Conservation (phyloP, 2,888 invertebrate species). For the Sympetrum striolatum region DNA sequence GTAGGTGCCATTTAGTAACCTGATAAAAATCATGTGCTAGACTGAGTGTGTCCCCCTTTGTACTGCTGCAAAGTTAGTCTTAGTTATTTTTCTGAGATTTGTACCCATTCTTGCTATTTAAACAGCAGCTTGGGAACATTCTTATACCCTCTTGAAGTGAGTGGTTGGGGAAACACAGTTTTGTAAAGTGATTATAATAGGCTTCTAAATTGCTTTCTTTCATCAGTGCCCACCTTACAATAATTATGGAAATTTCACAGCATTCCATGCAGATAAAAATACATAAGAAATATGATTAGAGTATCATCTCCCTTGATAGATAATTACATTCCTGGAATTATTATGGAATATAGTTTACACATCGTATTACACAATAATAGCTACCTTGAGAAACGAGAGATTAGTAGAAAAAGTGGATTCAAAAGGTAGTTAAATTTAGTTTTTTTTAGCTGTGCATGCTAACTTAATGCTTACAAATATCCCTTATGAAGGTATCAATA, state of each 20-base stretch:
- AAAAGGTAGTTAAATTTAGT: slow-evolving; percentile 28
- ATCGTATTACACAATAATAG: neutral
- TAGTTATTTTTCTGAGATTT: slow-evolving; percentile 1
- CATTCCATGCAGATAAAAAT: slow-evolving; percentile 44
- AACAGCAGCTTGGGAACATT: neutral
- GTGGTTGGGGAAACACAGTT: slow-evolving; percentile 36
- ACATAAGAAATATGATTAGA: neutral
- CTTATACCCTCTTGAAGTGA: neutral
- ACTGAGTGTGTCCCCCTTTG: slow-evolving; percentile 23
- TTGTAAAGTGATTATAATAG: neutral
- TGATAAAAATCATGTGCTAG: slow-evolving; percentile 35
- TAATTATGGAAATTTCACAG: slow-evolving; percentile 30
- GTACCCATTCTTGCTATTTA: neutral
- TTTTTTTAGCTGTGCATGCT: slow-evolving; percentile 24
- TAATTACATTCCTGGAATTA: neutral
- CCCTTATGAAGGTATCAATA: neutral
- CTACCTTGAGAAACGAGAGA: neutral
- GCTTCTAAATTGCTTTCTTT: slow-evolving; percentile 1
- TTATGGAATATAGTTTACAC: neutral
- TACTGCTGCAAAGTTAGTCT: slow-evolving; percentile 15
- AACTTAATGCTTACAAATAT: neutral
- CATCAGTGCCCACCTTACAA: neutral
- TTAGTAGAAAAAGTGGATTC: slow-evolving; percentile 6
- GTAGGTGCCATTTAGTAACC: slow-evolving; percentile 44
- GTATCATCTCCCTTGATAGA: neutral